A percentile compares a stretch with the other conserved stretches of the same genome.
These are phyloP conservation scores for Cecropterus lyciades DNA, from an alignment of 1,140 invertebrate species.

Conservation along the genomic window DNA sequence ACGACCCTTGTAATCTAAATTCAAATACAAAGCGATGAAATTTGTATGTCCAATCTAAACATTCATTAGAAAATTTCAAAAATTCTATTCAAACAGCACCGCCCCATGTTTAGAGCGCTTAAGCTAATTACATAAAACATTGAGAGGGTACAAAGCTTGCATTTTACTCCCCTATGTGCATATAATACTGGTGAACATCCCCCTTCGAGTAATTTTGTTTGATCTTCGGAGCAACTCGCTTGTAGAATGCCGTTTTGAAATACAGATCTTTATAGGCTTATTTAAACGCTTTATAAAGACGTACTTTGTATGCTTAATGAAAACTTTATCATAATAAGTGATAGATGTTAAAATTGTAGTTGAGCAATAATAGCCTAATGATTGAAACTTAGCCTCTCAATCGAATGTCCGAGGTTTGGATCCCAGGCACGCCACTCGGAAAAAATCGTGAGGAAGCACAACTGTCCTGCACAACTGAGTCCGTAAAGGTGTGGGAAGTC, in stretches of 20 bases:
- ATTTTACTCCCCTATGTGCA: slow-evolving; percentile 53
- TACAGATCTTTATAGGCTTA: slow-evolving; percentile 5
- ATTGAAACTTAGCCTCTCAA: too few species aligned
- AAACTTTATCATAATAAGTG: too few species aligned
- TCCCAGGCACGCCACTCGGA: too few species aligned
- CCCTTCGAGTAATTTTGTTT: slow-evolving; percentile 72
- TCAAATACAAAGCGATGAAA: slow-evolving; percentile 71
- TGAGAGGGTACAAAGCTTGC: slow-evolving; percentile 47
- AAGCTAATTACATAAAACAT: slow-evolving; percentile 77
- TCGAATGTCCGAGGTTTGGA: too few species aligned
- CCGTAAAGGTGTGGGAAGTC: too few species aligned
- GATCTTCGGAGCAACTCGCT: slow-evolving; percentile 61
- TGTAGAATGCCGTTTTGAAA: slow-evolving; percentile 25
- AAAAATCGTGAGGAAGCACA: too few species aligned
- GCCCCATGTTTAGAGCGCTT: slow-evolving; percentile 70
- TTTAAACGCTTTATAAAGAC: background rate
- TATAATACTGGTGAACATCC: slow-evolving; percentile 51
- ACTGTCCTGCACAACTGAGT: too few species aligned
- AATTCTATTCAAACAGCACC: slow-evolving; percentile 54
- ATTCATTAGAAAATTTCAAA: slow-evolving; percentile 77
- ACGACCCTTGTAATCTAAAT: slow-evolving; percentile 71
- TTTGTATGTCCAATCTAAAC: slow-evolving; percentile 77
- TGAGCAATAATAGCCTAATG: too few species aligned
- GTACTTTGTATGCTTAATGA: too few species aligned
- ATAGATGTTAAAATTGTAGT: too few species aligned